Evolutionary conservation across 2,113 vertebrate species (phyloP), one percentile per base, ranked within the genome.

Genomic region (Trematocara stigmaticum): DNA sequence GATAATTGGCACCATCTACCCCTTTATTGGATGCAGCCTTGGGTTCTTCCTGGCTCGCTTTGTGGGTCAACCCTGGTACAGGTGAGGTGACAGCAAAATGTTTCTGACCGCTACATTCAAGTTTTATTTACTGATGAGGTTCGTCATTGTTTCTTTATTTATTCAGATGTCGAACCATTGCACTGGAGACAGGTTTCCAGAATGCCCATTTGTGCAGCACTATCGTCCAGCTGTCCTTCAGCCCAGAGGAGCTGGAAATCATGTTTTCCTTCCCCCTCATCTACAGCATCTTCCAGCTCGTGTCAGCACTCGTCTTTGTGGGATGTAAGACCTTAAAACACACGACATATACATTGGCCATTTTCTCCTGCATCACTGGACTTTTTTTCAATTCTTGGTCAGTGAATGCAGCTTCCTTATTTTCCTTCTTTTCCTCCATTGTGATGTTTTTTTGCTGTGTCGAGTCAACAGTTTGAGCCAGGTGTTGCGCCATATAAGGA

Each of bases 201-300:
- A 99, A 99, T 88, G 89, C 97, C 1, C 98, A 99, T 94, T 93
- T 99, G 2, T 99, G 98, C 94, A 97, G 98, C 79, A 98, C 99
- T 4, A 97, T 99, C 6, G 94, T 98, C 31, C 98, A 99, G 92
- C 96, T 99, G 40, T 99, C 99, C 61, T 99, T 99, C 93, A 93
- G 16, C 8, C 81, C 93, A 1, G 96, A 96, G 3, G 97, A 99
- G 3, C 95, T 99, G 69, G 96, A 97, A 26, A 2, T 96, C 66
- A 97, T 99, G 95, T 99, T 99, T 85, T 96, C 97, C 6, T 99
- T 99, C 93, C 98, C 98, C 0, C 97, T 99, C 83, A 96, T 99
- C 96, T 99, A 99, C 94, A 99, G 97, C 88, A 96, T 99, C 91
- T 99, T 99, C 95, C 99, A 99, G 94, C 51, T 99, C 2, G 2